A percentile compares a stretch with the other conserved stretches of the same genome.
Evolutionary conservation across 2,113 vertebrate genomes (phyloP).

Genomic region (Dipodomys stephensi): DNA sequence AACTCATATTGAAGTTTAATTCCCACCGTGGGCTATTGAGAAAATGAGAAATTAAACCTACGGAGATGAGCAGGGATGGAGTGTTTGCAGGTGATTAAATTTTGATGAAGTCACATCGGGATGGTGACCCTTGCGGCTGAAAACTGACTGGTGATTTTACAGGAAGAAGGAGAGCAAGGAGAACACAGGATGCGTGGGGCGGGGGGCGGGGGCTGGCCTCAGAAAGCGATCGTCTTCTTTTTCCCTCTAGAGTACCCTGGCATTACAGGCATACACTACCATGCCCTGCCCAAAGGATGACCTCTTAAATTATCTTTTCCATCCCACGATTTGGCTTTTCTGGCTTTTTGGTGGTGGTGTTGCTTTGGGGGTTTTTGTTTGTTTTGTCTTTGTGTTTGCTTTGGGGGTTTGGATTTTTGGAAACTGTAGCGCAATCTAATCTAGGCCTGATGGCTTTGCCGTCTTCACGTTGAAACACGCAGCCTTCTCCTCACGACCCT

Average conservation of each 20-base stretch:
- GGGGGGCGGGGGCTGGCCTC: no score
- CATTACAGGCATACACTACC: no score
- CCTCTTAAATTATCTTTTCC: neutral
- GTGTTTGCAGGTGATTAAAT: neutral
- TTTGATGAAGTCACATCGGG: neutral
- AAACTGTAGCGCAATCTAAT: neutral
- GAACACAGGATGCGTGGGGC: no score
- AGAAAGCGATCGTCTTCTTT: no score
- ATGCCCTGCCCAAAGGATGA: neutral
- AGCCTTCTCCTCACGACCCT: neutral
- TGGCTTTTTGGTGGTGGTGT: no score
- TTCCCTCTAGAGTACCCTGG: no score
- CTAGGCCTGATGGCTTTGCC: neutral
- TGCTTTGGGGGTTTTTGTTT: no score
- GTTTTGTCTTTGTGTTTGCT: neutral
- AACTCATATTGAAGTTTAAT: neutral
- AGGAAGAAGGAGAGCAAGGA: neutral
- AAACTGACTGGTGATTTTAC: neutral
- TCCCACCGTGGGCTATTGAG: neutral
- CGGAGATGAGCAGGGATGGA: neutral
- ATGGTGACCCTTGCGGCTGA: neutral
- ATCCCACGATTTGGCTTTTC: neutral
- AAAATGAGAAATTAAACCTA: neutral
- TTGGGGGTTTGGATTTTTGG: neutral
- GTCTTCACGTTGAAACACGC: neutral